Evolutionary conservation across 2,888 invertebrate genomes (phyloP).

Genomic region (Suillia variegata): DNA sequence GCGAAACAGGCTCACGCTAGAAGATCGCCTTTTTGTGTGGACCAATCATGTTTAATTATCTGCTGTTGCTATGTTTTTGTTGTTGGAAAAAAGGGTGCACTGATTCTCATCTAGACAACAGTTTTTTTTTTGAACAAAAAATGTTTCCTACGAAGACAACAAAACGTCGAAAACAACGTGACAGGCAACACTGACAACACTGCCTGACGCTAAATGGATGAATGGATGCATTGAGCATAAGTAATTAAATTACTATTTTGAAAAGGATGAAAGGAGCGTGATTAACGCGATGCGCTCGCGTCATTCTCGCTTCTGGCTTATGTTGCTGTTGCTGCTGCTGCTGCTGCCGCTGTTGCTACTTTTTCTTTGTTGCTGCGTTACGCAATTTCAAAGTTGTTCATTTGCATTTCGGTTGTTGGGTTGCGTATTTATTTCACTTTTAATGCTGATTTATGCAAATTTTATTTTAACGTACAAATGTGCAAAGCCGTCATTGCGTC

Average conservation of each 20-base stretch:
- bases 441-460: conserved; percentile 53
- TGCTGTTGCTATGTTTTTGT: conserved; percentile 4
- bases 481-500: neutral
- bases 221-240: conserved; percentile 57
- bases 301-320: conserved; percentile 19
- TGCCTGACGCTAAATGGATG: too few relatives aligned
- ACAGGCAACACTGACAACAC: too few relatives aligned
- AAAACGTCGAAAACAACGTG: conserved; percentile 26
- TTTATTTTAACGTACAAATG: conserved; percentile 38
- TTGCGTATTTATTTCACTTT: conserved; percentile 21
- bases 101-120: conserved; percentile 25
- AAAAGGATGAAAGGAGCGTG: conserved; percentile 40
- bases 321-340: conserved; percentile 21
- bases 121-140: conserved; percentile 38
- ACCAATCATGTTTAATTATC: conserved; percentile 47
- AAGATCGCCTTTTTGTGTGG: conserved; percentile 2
- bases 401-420: conserved; percentile 41
- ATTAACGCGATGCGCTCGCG: conserved; percentile 42
- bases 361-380: conserved; percentile 4
- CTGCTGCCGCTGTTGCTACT: neutral
- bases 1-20: too few relatives aligned
- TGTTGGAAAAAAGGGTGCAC: conserved; percentile 3
- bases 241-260: conserved; percentile 60
- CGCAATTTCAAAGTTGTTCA: conserved; percentile 40
- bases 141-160: conserved; percentile 43